Evolutionary conservation across 2,888 invertebrate species (phyloP), one percentile per base, ranked within the genome.

Genomic region (Mellilla xanthometata): DNA sequence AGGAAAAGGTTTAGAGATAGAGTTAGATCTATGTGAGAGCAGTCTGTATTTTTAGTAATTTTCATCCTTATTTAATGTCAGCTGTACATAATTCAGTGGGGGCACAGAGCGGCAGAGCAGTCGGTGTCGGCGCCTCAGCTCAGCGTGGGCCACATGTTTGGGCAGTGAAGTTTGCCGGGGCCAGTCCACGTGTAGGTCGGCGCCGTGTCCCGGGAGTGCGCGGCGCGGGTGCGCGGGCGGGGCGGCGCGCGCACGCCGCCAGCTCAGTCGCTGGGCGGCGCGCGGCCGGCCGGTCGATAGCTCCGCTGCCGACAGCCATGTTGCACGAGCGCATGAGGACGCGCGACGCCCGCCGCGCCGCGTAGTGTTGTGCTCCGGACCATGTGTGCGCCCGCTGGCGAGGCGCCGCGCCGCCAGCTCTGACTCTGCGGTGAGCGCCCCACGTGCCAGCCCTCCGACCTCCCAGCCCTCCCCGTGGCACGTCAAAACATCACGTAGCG

Each of bases 251-350:
- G 86, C 86, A 86, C 53, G 73, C 38, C 71, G 74, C 52, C 75
- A 74, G 80, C 79, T 78, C 86, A 81, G 82, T 81, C 82, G 80
- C 78, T 72, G 71, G 77, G 77, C 75, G 81, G 78, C 81, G 79
- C 74, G 78, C 79, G 79, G 73, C 78, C 86, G 81, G 81, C 85
- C 76, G 87, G 87, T 87, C 87, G 87, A 87, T 87, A 86, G 79
- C 74, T 71, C 76, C 74, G 65, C 67, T 62, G 65, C 71, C 78
- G 71, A 40, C 81, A 77, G 75, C 79, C 81, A 83, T 81, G 81
- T 65, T 73, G 75, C 76, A 72, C 75, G 73, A 66, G 63, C 68
- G 74, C n/a, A n/a, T n/a, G 75, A 70, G 81, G 76, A 75, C 84
- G 81, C 81, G 81, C 78, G 68, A 64, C 68, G 70, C 68, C 56